Percentiles rank a stretch among this genome's conserved stretches.
phyloP scores from a whole-genome alignment of 2,888 invertebrate species.

The Acrobasis suavella region DNA sequence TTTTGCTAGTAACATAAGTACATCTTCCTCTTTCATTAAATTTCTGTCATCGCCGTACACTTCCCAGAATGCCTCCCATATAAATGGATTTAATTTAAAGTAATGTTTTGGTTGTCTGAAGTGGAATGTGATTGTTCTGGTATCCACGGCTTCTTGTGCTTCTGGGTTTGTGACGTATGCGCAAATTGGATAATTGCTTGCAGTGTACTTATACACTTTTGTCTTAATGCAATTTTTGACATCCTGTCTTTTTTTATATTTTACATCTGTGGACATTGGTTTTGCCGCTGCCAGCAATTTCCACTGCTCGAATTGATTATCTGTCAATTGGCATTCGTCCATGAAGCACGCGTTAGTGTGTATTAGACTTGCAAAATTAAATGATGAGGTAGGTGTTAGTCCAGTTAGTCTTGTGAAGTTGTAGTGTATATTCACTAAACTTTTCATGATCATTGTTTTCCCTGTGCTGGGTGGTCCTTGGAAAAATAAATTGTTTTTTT shows the following conservation, averaged over 20 bases:
- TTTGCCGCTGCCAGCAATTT: conserved; percentile 38
- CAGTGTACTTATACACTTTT: too few relatives aligned
- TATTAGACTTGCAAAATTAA: conserved; percentile 37
- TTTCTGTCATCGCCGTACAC: too few relatives aligned
- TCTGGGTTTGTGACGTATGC: background rate
- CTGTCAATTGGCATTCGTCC: conserved; percentile 45
- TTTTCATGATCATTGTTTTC: conserved; percentile 39
- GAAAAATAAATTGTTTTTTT: conserved; percentile 24
- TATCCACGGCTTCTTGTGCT: background rate
- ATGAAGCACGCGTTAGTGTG: conserved; percentile 42
- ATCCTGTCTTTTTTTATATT: conserved; percentile 31
- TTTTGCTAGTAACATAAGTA: too few relatives aligned
- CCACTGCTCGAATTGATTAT: conserved; percentile 49
- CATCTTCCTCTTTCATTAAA: too few relatives aligned
- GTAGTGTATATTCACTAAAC: conserved; percentile 34
- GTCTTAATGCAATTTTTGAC: conserved; percentile 22
- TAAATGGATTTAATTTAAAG: too few relatives aligned
- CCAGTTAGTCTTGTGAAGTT: conserved; percentile 38
- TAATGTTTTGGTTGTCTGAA: too few relatives aligned
- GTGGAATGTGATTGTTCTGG: too few relatives aligned
- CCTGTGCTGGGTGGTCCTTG: conserved; percentile 21
- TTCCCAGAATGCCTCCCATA: too few relatives aligned
- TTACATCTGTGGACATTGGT: conserved; percentile 38
- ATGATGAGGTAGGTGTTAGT: conserved; percentile 32
- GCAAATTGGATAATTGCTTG: background rate